phyloP scores from a whole-genome alignment of 1,140 invertebrate genomes.

The Atopsyche davidsoni region DNA sequence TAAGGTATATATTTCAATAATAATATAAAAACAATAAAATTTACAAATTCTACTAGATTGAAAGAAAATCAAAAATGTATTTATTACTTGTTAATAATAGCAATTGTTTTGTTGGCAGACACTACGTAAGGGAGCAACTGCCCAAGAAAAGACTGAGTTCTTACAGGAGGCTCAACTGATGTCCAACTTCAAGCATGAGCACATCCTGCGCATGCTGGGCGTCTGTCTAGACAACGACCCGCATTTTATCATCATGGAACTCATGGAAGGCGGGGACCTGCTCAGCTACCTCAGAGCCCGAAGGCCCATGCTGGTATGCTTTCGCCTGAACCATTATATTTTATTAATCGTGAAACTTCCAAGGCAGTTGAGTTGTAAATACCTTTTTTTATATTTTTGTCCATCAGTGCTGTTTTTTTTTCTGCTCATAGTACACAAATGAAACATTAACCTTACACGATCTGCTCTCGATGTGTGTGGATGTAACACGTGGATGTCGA shows the following conservation, averaged over 20 bases:
- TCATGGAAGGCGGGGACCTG: conserved; percentile 95
- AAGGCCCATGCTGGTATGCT: conserved; percentile 61
- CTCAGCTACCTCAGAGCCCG: conserved; percentile 80
- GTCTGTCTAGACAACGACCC: conserved; percentile 92
- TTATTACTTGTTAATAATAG: neutral
- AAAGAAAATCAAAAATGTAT: neutral
- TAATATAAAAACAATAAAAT: neutral
- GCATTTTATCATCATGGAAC: conserved; percentile 89
- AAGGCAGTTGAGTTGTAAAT: neutral
- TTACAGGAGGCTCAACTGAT: conserved; percentile 94
- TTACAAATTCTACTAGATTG: neutral
- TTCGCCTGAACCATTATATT: too few relatives aligned
- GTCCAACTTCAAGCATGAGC: conserved; percentile 95
- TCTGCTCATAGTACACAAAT: conserved; percentile 40
- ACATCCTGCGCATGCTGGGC: conserved; percentile 87
- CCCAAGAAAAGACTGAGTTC: conserved; percentile 88
- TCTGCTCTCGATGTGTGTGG: conserved; percentile 85
- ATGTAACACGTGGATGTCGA: conserved; percentile 87
- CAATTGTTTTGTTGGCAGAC: conserved; percentile 56
- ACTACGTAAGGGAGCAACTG: conserved; percentile 84
- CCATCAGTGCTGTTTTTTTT: neutral
- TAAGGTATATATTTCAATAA: conserved; percentile 56
- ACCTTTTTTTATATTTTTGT: too few relatives aligned
- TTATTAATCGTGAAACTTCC: too few relatives aligned
- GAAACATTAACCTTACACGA: conserved; percentile 70